These are phyloP conservation scores for Leptobrachium leishanense DNA, from an alignment of 2,113 vertebrate genomes.

Conservation along the genomic window DNA sequence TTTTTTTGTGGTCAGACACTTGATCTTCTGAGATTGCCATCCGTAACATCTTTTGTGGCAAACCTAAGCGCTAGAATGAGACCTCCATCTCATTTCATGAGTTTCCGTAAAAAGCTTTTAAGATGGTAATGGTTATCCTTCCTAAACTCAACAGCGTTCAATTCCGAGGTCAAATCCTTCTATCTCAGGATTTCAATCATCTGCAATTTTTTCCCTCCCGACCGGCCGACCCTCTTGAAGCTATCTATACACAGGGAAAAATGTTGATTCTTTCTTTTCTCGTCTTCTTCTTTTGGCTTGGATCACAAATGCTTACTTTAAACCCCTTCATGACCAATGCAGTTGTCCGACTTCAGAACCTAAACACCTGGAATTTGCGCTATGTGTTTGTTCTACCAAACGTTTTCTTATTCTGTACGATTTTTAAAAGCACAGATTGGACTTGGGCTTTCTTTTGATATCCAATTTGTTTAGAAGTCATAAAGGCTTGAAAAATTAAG, in stretches of 20 bases:
- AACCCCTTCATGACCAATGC: no score
- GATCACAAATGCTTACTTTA: no score
- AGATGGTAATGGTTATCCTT: constrained; percentile 8
- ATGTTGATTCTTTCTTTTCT: not conserved
- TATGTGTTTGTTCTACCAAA: no score
- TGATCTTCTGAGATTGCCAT: not conserved
- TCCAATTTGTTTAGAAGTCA: no score
- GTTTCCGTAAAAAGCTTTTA: constrained; percentile 18
- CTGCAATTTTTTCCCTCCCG: not conserved
- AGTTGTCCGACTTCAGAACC: no score
- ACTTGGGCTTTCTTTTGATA: no score
- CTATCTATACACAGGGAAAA: not conserved
- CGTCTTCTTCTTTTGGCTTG: no score
- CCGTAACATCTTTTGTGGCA: not conserved
- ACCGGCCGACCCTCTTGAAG: not conserved
- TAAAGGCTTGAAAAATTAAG: no score
- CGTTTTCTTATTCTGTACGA: no score
- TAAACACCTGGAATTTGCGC: no score
- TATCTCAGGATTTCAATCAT: not conserved
- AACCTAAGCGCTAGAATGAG: not conserved
- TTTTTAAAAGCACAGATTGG: no score
- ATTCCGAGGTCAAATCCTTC: constrained; percentile 14
- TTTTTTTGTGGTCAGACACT: not conserved
- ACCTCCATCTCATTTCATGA: constrained; percentile 1
- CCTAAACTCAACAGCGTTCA: not conserved